A percentile compares a stretch with the other conserved stretches of the same genome.
phyloP scores from a whole-genome alignment of 2,113 vertebrate species.

The Varanus komodoensis region DNA sequence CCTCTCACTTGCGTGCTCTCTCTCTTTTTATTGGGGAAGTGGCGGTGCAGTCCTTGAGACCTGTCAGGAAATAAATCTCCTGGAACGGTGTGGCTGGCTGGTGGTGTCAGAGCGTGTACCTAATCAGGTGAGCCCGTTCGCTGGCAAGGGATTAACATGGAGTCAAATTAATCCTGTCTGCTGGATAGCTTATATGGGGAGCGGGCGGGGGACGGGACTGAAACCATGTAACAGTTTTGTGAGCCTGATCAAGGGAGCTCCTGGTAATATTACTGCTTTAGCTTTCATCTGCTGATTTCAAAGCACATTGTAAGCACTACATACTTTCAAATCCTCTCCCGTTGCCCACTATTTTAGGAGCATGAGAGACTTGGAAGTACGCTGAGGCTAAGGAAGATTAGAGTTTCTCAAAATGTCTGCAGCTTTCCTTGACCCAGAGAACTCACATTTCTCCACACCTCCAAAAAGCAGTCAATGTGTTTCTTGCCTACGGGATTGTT shows the following conservation, averaged over 20 bases:
- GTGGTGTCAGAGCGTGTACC: background rate
- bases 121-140: background rate
- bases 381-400: background rate
- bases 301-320: slow-evolving; percentile 37
- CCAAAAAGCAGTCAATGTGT: slow-evolving; percentile 13
- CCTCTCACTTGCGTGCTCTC: rapidly evolving
- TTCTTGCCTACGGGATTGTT: background rate
- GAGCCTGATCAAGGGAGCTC: background rate
- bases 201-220: background rate
- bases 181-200: slow-evolving; percentile 24
- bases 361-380: slow-evolving; percentile 23
- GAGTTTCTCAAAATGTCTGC: slow-evolving; percentile 9
- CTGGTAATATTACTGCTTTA: background rate
- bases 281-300: background rate
- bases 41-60: background rate
- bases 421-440: background rate
- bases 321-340: slow-evolving; percentile 47
- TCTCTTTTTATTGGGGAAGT: background rate
- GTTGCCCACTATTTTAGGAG: slow-evolving; percentile 22
- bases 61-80: background rate
- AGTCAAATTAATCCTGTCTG: background rate
- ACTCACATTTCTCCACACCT: rapidly evolving
- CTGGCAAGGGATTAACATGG: background rate
- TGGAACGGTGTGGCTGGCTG: rapidly evolving
- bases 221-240: rapidly evolving